Evolutionary conservation across 2,113 vertebrate species (phyloP), one percentile per base, ranked within the genome.

Genomic region (Laticauda laticaudata): DNA sequence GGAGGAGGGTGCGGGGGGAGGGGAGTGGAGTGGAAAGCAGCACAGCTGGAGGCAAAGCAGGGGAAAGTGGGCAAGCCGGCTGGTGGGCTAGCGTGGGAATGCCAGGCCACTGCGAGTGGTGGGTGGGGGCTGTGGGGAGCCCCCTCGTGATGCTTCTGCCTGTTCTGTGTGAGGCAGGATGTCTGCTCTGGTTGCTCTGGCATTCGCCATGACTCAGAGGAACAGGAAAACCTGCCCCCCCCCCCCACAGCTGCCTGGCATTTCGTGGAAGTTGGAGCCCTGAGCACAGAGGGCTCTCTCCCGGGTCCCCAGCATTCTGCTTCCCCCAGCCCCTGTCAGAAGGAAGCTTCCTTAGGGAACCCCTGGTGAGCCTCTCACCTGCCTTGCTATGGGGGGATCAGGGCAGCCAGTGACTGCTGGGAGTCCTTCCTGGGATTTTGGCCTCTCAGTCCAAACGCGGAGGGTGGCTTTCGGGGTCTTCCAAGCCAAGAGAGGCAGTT

Each of bases 1-100:
- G 96, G 96, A 96, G 92, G 93, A 24, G 92, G 57, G 53, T 12
- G 48, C 2, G 23, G 4, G 53, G 0, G 34, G 26, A 11, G 34
- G 45, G 45, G 21, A 2, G 61, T 3, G 86, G 48, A 20, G 29
- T 5, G 29, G 24, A 39, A 20, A 29, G 34, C 8, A 11, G 86
- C 45, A 64, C 45, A 53, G 86, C 5, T 6, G 61, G 88, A 43
- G 55, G 87, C n/a, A 64, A 20, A 54, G 88, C 7, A n/a, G 20
- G n/a, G 21, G 23, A 26, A 26, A 18, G 89, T 4, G 39, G 43
- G 3, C 7, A 53, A 11, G 91, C 5, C 21, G 26, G 43, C 85
- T 29, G 56, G 55, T 23, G 64, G 57, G 5, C 53, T 34, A 54
- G 53, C 20, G 6, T 10, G n/a, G 53, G 88, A 29, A 21, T 24